phyloP scores from a whole-genome alignment of 2,888 invertebrate genomes.

The Oxyteleia sp. region DNA sequence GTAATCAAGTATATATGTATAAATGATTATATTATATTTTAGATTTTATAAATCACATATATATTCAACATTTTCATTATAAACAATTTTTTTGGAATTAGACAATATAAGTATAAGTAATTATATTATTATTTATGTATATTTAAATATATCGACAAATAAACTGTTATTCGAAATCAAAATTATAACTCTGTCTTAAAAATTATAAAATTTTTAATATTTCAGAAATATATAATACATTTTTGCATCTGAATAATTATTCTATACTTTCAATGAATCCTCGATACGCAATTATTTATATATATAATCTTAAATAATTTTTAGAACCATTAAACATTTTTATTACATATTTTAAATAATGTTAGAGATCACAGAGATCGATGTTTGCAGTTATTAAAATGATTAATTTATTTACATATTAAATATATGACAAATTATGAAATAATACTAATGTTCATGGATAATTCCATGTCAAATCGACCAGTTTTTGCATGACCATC shows the following conservation, averaged over 20 bases:
- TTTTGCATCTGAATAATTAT: background rate
- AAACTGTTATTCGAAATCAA: background rate
- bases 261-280: background rate
- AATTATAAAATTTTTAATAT: background rate
- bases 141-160: background rate
- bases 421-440: constrained; percentile 21
- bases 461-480: too few species aligned
- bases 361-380: constrained; percentile 63
- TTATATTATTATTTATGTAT: background rate
- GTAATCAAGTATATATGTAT: too few species aligned
- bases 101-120: background rate
- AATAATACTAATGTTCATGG: constrained; percentile 34
- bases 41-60: too few species aligned
- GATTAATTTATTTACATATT: constrained; percentile 28
- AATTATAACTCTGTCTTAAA: background rate
- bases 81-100: too few species aligned
- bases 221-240: background rate
- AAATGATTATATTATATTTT: too few species aligned
- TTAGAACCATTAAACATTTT: constrained; percentile 10
- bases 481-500: too few species aligned
- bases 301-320: constrained; percentile 22
- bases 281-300: background rate
- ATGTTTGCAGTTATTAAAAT: constrained; percentile 25
- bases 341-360: constrained; percentile 5
- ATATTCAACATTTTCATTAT: too few species aligned